phyloP scores from a whole-genome alignment of 1,140 invertebrate species.

The Mactra quadrangularis region DNA sequence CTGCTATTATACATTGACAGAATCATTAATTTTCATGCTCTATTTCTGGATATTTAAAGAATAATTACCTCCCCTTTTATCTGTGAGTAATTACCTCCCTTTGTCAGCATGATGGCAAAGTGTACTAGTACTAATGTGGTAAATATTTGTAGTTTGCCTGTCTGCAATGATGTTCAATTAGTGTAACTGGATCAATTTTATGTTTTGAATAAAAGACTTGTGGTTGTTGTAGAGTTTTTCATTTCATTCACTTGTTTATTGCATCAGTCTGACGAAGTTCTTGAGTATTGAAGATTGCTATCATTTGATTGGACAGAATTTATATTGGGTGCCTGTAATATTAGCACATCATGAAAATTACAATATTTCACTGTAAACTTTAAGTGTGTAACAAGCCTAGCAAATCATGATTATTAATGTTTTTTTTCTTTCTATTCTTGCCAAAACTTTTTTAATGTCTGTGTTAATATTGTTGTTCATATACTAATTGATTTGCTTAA shows the following conservation, averaged over 20 bases:
- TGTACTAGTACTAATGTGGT: conserved; percentile 18
- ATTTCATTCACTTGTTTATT: too few species aligned
- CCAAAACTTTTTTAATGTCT: background rate
- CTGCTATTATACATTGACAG: too few species aligned
- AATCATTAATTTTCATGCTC: too few species aligned
- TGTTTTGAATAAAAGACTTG: conserved; percentile 13
- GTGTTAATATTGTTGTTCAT: background rate
- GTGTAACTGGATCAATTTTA: conserved; percentile 9
- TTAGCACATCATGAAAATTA: conserved; percentile 17
- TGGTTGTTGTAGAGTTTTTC: too few species aligned
- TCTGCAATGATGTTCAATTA: conserved; percentile 36
- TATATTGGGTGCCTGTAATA: conserved; percentile 16
- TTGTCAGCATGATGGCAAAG: too few species aligned
- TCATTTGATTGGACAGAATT: conserved; percentile 10
- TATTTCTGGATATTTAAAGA: too few species aligned
- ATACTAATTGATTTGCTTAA: background rate
- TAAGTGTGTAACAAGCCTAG: background rate
- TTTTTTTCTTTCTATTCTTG: background rate
- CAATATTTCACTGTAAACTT: conserved; percentile 15
- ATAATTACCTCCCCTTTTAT: too few species aligned
- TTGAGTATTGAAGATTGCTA: background rate
- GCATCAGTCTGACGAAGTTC: background rate
- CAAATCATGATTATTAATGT: background rate
- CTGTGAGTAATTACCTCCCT: too few species aligned
- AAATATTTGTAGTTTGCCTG: conserved; percentile 30